Evolutionary conservation across 1,140 invertebrate genomes (phyloP).

Genomic region (Pteromalus puparum): DNA sequence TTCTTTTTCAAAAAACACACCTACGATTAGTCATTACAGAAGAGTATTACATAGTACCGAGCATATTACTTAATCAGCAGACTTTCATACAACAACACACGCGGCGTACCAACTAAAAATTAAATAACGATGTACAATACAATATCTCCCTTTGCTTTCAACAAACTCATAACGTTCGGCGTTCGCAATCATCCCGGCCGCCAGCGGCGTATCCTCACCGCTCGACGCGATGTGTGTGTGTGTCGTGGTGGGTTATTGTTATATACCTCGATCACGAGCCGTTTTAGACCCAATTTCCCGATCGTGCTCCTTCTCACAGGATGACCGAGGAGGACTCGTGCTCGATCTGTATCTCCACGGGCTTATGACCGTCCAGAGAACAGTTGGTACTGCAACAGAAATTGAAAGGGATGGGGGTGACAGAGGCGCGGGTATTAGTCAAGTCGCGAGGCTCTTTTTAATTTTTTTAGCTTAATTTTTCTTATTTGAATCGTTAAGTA

Average conservation of each 20-base stretch:
- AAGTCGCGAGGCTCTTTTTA: neutral
- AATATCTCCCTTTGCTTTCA: neutral
- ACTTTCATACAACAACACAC: too few relatives aligned
- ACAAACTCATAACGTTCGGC: neutral
- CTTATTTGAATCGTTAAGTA: neutral
- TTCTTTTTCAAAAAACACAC: neutral
- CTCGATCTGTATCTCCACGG: conserved; percentile 55
- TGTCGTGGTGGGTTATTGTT: neutral
- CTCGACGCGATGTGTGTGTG: neutral
- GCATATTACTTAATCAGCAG: neutral
- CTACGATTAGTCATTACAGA: neutral
- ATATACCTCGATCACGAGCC: neutral
- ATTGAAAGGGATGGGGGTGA: conserved; percentile 41
- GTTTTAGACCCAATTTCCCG: neutral
- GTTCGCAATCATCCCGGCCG: neutral
- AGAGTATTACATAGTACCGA: neutral
- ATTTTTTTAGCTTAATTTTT: conserved; percentile 10
- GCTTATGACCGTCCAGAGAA: conserved; percentile 69
- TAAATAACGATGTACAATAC: conserved; percentile 1
- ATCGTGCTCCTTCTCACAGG: conserved; percentile 49
- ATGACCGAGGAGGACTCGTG: conserved; percentile 57
- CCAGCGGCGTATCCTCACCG: neutral
- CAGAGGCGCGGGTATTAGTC: conserved; percentile 25
- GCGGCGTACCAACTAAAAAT: neutral
- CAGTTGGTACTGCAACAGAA: conserved; percentile 84